phyloP scores from a whole-genome alignment of 1,140 invertebrate species.

The Saccostrea cuccullata region DNA sequence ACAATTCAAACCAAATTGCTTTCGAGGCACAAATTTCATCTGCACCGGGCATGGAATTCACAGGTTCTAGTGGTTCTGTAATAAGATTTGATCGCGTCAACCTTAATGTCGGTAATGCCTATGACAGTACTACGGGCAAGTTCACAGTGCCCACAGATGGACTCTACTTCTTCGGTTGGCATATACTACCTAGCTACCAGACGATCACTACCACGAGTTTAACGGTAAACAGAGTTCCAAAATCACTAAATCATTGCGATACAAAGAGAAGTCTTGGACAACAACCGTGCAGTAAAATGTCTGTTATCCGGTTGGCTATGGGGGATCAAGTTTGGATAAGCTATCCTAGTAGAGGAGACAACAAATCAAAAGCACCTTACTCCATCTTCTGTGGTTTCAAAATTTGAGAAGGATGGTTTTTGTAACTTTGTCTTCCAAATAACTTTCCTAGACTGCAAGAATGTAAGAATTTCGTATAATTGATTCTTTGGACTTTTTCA shows the following conservation, averaged over 20 bases:
- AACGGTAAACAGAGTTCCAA: not conserved
- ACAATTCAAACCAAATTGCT: not conserved
- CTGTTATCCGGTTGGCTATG: not conserved
- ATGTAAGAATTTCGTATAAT: too few species aligned
- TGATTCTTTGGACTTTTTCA: too few species aligned
- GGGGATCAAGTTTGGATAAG: not conserved
- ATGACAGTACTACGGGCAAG: not conserved
- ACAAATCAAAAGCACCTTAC: not conserved
- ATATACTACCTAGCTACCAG: not conserved
- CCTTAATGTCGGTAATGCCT: not conserved
- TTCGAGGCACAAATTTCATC: not conserved
- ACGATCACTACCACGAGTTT: not conserved
- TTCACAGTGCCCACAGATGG: not conserved
- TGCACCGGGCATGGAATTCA: not conserved
- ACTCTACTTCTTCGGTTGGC: not conserved
- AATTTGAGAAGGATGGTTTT: not conserved
- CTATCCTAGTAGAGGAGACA: not conserved
- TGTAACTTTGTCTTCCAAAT: too few species aligned
- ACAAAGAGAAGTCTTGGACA: not conserved
- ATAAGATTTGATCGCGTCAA: not conserved
- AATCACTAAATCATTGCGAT: not conserved
- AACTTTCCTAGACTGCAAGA: too few species aligned
- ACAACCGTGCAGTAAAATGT: not conserved
- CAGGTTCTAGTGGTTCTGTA: not conserved
- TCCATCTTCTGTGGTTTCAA: not conserved